These are phyloP conservation scores for Drosophila cardini DNA, from an alignment of 1,140 invertebrate species.

Conservation along the genomic window DNA sequence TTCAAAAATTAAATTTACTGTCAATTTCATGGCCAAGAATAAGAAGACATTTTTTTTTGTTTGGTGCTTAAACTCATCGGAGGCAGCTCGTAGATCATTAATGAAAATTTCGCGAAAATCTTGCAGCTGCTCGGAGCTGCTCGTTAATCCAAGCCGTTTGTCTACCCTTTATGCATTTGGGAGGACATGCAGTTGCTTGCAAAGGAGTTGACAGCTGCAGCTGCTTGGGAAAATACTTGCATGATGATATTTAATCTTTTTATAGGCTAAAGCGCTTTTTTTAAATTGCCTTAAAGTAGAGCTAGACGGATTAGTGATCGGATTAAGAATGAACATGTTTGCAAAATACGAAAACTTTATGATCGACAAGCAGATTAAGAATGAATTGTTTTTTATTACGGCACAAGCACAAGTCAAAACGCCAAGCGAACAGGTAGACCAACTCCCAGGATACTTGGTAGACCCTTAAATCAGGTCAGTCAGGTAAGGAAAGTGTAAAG, in stretches of 20 bases:
- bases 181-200: conserved; percentile 28
- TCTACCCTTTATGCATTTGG: conserved; percentile 33
- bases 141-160: conserved; percentile 27
- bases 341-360: conserved; percentile 73
- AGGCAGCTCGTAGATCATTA: conserved; percentile 40
- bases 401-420: conserved; percentile 58
- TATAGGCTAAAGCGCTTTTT: conserved; percentile 51
- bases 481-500: too few species aligned
- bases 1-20: conserved; percentile 26
- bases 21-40: conserved; percentile 9
- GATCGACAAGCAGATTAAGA: conserved; percentile 66
- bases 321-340: conserved; percentile 82
- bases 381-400: conserved; percentile 80
- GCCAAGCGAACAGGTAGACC: conserved; percentile 39
- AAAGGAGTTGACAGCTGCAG: conserved; percentile 32
- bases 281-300: conserved; percentile 17
- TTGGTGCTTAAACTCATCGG: too few species aligned
- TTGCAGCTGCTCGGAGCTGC: conserved; percentile 15
- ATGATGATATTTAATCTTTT: conserved; percentile 71
- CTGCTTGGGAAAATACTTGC: conserved; percentile 76
- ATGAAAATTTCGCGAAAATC: conserved; percentile 37
- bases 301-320: conserved; percentile 65
- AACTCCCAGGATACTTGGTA: background rate
- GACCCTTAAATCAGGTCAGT: conserved; percentile 8
- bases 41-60: too few species aligned